Conservation (phyloP, 2,113 vertebrate species). For the Pelusios castaneus region DNA sequence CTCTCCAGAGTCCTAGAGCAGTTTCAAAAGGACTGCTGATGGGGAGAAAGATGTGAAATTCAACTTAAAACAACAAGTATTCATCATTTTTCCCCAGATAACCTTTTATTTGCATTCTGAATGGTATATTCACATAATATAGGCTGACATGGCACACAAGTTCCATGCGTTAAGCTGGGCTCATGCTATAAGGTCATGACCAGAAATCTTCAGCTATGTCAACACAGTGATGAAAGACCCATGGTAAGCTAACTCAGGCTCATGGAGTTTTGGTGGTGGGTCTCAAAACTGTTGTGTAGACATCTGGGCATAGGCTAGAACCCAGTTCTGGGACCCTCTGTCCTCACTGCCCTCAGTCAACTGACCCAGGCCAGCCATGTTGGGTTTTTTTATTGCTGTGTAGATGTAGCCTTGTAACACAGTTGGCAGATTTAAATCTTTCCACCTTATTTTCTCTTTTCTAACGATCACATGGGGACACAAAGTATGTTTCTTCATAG, state of each 20-base stretch:
- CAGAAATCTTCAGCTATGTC: background rate
- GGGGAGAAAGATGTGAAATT: background rate
- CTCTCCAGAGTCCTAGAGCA: background rate
- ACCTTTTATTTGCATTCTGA: background rate
- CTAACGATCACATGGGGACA: background rate
- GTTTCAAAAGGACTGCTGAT: background rate
- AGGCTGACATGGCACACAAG: background rate
- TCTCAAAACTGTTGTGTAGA: no score
- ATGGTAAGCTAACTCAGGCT: background rate
- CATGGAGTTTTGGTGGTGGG: no score
- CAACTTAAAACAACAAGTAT: background rate
- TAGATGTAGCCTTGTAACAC: background rate
- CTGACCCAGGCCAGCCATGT: no score
- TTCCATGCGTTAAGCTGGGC: background rate
- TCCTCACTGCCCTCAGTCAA: no score
- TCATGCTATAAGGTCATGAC: background rate
- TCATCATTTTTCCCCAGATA: background rate
- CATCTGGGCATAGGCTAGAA: background rate
- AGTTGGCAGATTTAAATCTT: background rate
- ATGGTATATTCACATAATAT: background rate
- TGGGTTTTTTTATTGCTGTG: background rate
- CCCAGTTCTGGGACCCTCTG: background rate
- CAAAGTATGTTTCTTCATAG: background rate
- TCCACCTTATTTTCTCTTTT: background rate
- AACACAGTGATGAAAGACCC: background rate